phyloP scores from a whole-genome alignment of 2,113 vertebrate species.

The Puma concolor region DNA sequence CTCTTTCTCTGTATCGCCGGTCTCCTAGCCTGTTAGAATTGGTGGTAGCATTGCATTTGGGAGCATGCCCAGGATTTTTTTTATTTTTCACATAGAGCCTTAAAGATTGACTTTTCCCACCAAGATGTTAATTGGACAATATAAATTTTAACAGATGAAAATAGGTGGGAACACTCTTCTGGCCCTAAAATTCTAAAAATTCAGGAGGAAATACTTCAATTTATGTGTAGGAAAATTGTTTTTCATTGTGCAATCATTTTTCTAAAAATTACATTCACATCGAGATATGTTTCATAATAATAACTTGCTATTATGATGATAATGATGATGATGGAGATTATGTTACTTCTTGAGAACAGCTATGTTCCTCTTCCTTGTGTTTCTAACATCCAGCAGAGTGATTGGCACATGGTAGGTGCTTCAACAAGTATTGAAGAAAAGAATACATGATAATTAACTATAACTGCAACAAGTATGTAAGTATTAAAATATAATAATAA shows the following conservation, averaged over 20 bases:
- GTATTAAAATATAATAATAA: not conserved
- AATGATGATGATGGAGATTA: not conserved
- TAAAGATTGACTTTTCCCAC: not conserved
- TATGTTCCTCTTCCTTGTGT: not conserved
- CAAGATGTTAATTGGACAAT: not conserved
- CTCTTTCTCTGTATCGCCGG: not conserved
- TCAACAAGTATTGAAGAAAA: constrained; percentile 1
- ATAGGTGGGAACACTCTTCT: not conserved
- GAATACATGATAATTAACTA: not conserved
- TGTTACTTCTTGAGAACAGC: not conserved
- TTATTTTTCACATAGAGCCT: not conserved
- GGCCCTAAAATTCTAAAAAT: not conserved
- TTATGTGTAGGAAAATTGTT: not conserved
- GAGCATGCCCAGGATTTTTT: not conserved
- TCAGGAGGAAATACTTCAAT: not conserved
- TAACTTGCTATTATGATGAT: not conserved
- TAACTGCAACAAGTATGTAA: not conserved
- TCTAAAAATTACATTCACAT: not conserved
- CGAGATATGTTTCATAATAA: constrained; percentile 2
- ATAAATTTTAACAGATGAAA: not conserved
- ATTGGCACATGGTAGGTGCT: not conserved
- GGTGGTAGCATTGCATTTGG: not conserved
- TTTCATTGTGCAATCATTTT: constrained; percentile 12
- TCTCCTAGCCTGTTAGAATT: not conserved
- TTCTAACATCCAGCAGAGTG: not conserved